Evolutionary conservation across 53 echinoderm and acorn worm species (phyloP).

Genomic region (Holothuria leucospilota): DNA sequence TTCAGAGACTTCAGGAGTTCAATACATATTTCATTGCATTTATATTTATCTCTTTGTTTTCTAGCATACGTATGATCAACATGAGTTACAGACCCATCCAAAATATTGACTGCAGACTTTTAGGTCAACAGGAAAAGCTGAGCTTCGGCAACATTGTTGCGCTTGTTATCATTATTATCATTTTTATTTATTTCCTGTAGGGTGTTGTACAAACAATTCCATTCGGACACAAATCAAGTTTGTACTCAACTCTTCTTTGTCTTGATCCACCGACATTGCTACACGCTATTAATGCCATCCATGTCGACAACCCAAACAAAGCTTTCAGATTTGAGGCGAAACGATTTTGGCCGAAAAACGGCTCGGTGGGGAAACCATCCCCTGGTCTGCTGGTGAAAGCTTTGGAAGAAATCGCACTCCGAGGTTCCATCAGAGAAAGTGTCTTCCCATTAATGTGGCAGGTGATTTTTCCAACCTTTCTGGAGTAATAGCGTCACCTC

Average conservation of each 20-base stretch:
- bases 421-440: constrained; percentile 81
- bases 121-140: too few species aligned
- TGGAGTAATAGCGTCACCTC: too few species aligned
- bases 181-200: constrained; percentile 2
- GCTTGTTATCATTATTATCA: too few species aligned
- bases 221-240: neutral
- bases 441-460: constrained; percentile 90
- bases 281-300: constrained; percentile 71
- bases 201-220: constrained; percentile 23
- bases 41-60: too few species aligned
- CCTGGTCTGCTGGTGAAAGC: constrained; percentile 85
- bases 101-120: too few species aligned
- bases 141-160: too few species aligned
- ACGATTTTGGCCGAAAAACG: constrained; percentile 90
- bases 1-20: too few species aligned
- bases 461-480: constrained; percentile 44
- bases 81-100: too few species aligned
- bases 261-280: constrained; percentile 72
- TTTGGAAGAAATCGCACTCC: constrained; percentile 84
- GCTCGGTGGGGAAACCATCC: constrained; percentile 69
- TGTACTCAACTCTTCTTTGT: constrained; percentile 52
- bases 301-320: constrained; percentile 80
- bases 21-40: too few species aligned
- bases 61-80: too few species aligned
- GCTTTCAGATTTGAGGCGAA: constrained; percentile 89